phyloP scores from a whole-genome alignment of 2,888 invertebrate genomes.

The Deroplatys truncata region DNA sequence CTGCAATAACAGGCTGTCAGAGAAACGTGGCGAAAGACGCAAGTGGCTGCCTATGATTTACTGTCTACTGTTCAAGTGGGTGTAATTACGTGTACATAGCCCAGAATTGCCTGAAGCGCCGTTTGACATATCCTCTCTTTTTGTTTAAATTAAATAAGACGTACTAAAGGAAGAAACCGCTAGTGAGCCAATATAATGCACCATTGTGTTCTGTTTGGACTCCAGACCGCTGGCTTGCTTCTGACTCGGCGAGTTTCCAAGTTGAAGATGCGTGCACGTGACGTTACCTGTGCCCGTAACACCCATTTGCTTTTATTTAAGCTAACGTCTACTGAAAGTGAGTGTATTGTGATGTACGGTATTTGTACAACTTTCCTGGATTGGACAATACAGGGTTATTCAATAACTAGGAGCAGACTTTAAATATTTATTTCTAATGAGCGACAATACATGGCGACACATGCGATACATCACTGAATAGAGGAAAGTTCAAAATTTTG shows the following conservation, averaged over 20 bases:
- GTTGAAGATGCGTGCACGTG: background rate
- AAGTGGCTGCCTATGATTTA: background rate
- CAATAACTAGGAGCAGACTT: too few species aligned
- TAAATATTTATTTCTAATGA: too few species aligned
- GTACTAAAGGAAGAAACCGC: background rate
- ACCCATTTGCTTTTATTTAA: background rate
- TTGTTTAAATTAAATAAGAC: background rate
- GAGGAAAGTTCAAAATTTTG: too few species aligned
- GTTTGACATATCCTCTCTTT: background rate
- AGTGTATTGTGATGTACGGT: too few species aligned
- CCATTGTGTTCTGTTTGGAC: background rate
- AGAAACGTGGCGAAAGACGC: background rate
- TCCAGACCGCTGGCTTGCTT: background rate
- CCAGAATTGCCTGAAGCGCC: background rate
- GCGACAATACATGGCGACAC: too few species aligned
- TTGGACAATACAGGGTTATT: too few species aligned
- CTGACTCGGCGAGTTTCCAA: background rate
- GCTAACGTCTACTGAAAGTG: too few species aligned
- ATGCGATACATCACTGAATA: too few species aligned
- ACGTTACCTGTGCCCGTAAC: background rate
- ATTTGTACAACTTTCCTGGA: too few species aligned
- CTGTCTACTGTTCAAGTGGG: background rate
- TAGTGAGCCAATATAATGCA: background rate
- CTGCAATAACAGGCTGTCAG: background rate
- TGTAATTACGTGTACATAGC: background rate